Evolutionary conservation across 1,140 invertebrate species (phyloP), one percentile per base, ranked within the genome.

Genomic region (Drosophila ficusphila): DNA sequence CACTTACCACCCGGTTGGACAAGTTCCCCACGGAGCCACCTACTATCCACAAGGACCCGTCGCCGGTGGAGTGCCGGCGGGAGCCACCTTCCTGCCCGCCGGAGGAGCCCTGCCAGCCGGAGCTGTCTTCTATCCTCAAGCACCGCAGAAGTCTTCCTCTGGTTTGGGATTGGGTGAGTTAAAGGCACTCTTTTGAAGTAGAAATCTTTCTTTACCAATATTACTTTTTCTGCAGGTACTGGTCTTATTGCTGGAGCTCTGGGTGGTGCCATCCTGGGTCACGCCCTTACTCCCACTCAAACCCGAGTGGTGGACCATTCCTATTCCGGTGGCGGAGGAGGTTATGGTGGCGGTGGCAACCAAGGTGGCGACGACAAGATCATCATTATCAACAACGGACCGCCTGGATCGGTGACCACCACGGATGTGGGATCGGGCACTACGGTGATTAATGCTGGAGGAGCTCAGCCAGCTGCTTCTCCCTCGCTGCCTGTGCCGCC

Each of bases 371-470:
- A 88, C 3, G 90, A 91, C 48, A 86, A 82, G 36, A 88, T 90
- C 19, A 91, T 91, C 4, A 91, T 91, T 12, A 91, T 91, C 4
- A 91, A 91, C 53, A 91, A 91, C 48, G 83, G 83, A 47, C 90
- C 90, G 2, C 88, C 90, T 7, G 89, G 88, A 38, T 82, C 79
- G 7, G 90, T 91, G 34, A 79, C 91, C 54, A 81, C 90, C n/a
- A 62, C 72, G 1, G 57, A 76, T 21, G 71, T 71, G 3, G 79
- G 85, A 9, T 57, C 78, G 0, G 86, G 90, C 44, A 90, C 86
- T 0, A 90, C 90, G 4, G 77, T 91, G 0, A 90, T 90, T 19
- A 90, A 78, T 14, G 42, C 82, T 5, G 86, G 83, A 21, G 65
- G 74, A 21, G 67, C 74, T 12, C 52, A 64, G 11, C 53, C 88